Percentiles rank a stretch among this genome's conserved stretches.
Conservation (phyloP, 2,888 invertebrate species). For the Luperina nickerlii region DNA sequence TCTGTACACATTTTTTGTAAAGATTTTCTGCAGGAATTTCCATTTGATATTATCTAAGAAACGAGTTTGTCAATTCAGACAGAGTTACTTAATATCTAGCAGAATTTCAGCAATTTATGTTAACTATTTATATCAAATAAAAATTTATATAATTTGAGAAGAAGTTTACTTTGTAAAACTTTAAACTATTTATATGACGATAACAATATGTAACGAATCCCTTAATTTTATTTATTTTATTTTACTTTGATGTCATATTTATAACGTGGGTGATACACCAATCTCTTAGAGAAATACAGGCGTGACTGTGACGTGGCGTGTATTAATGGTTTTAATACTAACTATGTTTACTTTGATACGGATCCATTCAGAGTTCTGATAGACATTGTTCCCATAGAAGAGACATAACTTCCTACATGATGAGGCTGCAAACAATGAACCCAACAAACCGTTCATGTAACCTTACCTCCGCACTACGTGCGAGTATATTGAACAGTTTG, state of each 20-base stretch:
- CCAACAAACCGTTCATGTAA: slow-evolving; percentile 21
- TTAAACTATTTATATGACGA: background rate
- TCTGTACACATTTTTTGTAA: background rate
- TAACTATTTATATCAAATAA: no score
- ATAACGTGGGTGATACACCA: background rate
- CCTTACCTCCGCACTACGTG: background rate
- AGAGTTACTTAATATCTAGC: background rate
- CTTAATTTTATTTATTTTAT: background rate
- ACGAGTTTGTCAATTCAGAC: background rate
- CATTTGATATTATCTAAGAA: background rate
- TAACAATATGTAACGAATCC: background rate
- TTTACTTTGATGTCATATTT: background rate
- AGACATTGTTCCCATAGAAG: background rate
- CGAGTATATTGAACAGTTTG: slow-evolving; percentile 4
- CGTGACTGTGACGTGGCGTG: no score
- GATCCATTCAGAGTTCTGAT: background rate
- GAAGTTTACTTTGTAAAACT: background rate
- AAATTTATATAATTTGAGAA: background rate
- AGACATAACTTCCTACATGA: background rate
- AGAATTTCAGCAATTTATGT: background rate
- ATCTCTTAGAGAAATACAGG: no score
- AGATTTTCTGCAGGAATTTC: background rate
- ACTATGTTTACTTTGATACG: background rate
- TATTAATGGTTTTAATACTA: background rate
- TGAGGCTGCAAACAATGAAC: background rate